phyloP scores from a whole-genome alignment of 2,797 vertebrate species.

The Podarcis siculus region DNA sequence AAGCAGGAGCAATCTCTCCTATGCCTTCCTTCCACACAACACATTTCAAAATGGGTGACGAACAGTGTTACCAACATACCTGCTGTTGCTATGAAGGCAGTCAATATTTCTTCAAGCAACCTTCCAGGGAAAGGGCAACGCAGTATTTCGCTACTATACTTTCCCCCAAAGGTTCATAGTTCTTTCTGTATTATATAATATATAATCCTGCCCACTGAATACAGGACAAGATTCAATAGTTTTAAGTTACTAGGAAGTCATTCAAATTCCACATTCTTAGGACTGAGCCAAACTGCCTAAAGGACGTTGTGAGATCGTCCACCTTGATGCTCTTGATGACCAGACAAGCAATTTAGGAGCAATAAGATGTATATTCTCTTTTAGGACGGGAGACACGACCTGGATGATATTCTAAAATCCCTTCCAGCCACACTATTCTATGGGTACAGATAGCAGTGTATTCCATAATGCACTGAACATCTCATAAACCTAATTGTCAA shows the following conservation, averaged over 20 bases:
- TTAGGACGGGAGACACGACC: not conserved
- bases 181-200: not conserved
- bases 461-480: not conserved
- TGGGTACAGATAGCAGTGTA: not conserved
- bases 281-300: not conserved
- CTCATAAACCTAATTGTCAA: not conserved
- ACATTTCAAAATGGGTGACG: not conserved
- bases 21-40: not conserved
- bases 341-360: not conserved
- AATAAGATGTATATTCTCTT: not conserved
- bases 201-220: not conserved
- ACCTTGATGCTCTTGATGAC: too few relatives aligned
- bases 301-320: not conserved
- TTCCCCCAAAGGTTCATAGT: not conserved
- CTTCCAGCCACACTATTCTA: not conserved
- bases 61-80: not conserved
- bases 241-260: not conserved
- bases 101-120: not conserved
- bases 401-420: not conserved
- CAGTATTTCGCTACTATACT: too few relatives aligned
- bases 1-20: not conserved
- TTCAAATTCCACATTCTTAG: not conserved
- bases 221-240: not conserved
- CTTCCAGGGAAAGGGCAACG: too few relatives aligned
- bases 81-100: not conserved